Evolutionary conservation across 2,888 invertebrate genomes (phyloP).

Genomic region (Trichogramma dendrolimi): DNA sequence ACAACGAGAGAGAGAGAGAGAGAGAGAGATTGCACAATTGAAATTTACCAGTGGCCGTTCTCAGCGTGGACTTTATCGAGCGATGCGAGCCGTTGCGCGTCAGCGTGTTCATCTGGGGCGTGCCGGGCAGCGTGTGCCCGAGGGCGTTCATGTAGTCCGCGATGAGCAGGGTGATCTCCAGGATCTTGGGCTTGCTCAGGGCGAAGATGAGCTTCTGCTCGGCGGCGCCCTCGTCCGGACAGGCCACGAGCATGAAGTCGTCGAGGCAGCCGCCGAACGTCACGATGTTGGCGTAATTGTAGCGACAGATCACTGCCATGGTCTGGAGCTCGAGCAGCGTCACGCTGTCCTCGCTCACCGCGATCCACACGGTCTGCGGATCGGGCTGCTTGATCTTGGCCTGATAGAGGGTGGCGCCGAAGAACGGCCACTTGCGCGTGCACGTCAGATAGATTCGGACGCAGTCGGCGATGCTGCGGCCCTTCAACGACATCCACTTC

Average conservation of each 20-base stretch:
- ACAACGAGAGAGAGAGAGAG: too few species aligned
- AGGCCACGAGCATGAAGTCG: conserved; percentile 94
- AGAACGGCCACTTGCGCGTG: conserved; percentile 93
- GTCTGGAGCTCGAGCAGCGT: conserved; percentile 83
- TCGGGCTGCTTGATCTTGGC: conserved; percentile 72
- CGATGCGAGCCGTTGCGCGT: conserved; percentile 69
- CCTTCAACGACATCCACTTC: conserved; percentile 86
- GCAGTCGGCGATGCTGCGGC: conserved; percentile 82
- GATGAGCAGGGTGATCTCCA: conserved; percentile 83
- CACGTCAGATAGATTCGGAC: conserved; percentile 93
- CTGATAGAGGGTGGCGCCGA: conserved; percentile 87
- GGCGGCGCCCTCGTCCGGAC: conserved; percentile 70
- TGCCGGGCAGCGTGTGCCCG: conserved; percentile 69
- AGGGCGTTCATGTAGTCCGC: conserved; percentile 92
- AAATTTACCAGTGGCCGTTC: conserved; percentile 46
- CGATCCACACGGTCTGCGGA: conserved; percentile 76
- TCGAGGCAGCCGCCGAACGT: conserved; percentile 95
- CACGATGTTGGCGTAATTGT: conserved; percentile 84
- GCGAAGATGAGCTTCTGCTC: conserved; percentile 85
- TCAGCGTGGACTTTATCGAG: conserved; percentile 53
- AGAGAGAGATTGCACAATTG: not conserved
- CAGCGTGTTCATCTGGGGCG: conserved; percentile 75
- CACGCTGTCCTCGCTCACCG: conserved; percentile 89
- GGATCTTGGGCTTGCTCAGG: conserved; percentile 85
- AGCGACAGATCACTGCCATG: conserved; percentile 80